Conservation (phyloP, 37 sponge, comb jelly and placozoan genomes). For the Cliona cf. orientalis region DNA sequence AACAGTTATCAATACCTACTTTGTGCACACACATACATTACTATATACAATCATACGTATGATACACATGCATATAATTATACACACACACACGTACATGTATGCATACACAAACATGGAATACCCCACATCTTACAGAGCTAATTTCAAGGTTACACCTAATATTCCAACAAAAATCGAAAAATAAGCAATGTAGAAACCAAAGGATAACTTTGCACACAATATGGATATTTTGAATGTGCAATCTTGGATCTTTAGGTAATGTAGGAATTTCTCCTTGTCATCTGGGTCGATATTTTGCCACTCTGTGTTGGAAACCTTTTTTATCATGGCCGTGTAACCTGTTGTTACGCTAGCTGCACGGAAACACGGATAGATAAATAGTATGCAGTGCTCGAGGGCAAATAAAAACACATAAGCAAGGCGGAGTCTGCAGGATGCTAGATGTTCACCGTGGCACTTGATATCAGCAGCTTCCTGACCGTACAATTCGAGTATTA, state of each 20-base stretch:
- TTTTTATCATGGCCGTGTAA: neutral
- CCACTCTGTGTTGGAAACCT: slow-evolving; percentile 12
- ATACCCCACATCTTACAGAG: too few species aligned
- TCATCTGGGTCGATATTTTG: neutral
- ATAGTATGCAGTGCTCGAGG: slow-evolving; percentile 17
- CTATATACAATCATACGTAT: too few species aligned
- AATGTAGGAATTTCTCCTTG: neutral
- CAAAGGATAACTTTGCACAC: slow-evolving; percentile 27
- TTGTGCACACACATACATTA: too few species aligned
- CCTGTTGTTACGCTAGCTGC: slow-evolving; percentile 22
- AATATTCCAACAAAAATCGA: slow-evolving; percentile 34
- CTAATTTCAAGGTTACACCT: slow-evolving; percentile 23
- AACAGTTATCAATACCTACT: too few species aligned
- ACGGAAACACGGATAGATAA: slow-evolving; percentile 43
- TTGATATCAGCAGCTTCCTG: neutral
- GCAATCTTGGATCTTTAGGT: slow-evolving; percentile 3
- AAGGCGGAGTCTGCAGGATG: neutral
- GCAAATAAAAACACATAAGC: slow-evolving; percentile 11
- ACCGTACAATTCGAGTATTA: slow-evolving; percentile 4
- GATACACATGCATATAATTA: too few species aligned
- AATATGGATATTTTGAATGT: slow-evolving; percentile 22
- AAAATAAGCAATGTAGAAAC: slow-evolving; percentile 31
- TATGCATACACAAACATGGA: too few species aligned
- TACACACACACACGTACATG: too few species aligned
- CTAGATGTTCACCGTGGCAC: slow-evolving; percentile 1